Base-by-base conservation (phyloP, 1,140 invertebrate species). In the Latrodectus geometricus region DNA sequence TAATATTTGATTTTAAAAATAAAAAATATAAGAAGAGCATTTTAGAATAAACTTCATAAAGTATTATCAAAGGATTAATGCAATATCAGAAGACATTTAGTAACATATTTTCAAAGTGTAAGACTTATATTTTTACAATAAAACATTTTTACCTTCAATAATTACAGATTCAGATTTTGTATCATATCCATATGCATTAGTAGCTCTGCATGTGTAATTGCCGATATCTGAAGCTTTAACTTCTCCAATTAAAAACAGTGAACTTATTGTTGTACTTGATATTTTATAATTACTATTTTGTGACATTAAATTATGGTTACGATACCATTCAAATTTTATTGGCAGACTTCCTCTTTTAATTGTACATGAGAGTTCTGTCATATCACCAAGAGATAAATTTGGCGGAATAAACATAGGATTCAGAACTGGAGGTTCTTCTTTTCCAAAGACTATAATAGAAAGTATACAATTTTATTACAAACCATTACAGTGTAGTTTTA, bases 201-300 rank as follows among this genome's bases (percentile, higher is more conserved):
- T 85, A 17, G 89, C 90, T 49, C 77, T 61, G 86, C 90, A 90
- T 9, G 90, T 90, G 79, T 90, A 90, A 54, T 88, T 87, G 5
- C 89, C 90, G n/a, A 87, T 81, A 79, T 90, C 78, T 14, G 65
- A 56, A 9, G 74, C 72, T 35, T 20, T 17, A 50, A 88, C 23
- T 52, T 76, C 74, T 20, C 78, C 78, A 56, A 87, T 76, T 1
- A 8, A 52, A 20, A 54, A 79, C 54, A 70, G 48, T 66, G 35
- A 35, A 35, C 35, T 50, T n/a, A 20, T 81, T 69, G 35, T 81
- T 72, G 69, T 48, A 20, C 17, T 70, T 17, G 15, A 20, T 9
- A 70, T 81, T 70, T 72, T 69, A 70, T 70, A 69, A 7, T 72
- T 56, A 14, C 20, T 9, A 2, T 52, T 52, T 11, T 20, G 21